phyloP scores from a whole-genome alignment of 1,140 invertebrate species.

The Condylostylus longicornis region DNA sequence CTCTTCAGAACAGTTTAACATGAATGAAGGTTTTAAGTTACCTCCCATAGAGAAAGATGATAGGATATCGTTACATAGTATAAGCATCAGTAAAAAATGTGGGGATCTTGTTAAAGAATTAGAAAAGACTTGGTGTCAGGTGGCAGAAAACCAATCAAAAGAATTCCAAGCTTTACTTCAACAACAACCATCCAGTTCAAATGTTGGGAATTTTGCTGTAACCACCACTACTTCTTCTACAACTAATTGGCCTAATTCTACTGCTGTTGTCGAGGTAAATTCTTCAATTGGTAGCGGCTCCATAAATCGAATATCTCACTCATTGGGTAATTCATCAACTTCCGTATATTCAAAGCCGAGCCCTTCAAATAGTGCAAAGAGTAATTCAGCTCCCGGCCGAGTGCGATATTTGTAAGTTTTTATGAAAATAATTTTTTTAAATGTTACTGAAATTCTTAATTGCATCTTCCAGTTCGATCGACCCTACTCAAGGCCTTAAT shows the following conservation, averaged over 20 bases:
- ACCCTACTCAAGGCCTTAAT: constrained; percentile 29
- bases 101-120: constrained; percentile 8
- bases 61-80: constrained; percentile 3
- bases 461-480: constrained; percentile 26
- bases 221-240: constrained; percentile 31
- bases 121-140: constrained; percentile 34
- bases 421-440: constrained; percentile 2
- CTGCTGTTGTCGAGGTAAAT: constrained; percentile 64
- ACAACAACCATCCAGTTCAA: constrained; percentile 18
- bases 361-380: constrained; percentile 31
- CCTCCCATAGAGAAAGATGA: constrained; percentile 5
- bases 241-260: constrained; percentile 51
- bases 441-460: constrained; percentile 3
- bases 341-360: constrained; percentile 30
- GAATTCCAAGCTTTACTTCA: constrained; percentile 15
- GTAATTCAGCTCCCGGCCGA: constrained; percentile 30
- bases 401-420: constrained; percentile 16
- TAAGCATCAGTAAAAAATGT: constrained; percentile 5
- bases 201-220: constrained; percentile 31
- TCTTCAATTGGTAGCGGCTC: constrained; percentile 44
- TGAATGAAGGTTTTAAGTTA: constrained; percentile 18
- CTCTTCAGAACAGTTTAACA: constrained; percentile 28
- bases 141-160: constrained; percentile 8
- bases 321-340: constrained; percentile 31
- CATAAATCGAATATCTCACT: constrained; percentile 32